A percentile compares a stretch with the other conserved stretches of the same genome.
Conservation (phyloP, 2,797 vertebrate genomes). For the Syndactyla subalaris region DNA sequence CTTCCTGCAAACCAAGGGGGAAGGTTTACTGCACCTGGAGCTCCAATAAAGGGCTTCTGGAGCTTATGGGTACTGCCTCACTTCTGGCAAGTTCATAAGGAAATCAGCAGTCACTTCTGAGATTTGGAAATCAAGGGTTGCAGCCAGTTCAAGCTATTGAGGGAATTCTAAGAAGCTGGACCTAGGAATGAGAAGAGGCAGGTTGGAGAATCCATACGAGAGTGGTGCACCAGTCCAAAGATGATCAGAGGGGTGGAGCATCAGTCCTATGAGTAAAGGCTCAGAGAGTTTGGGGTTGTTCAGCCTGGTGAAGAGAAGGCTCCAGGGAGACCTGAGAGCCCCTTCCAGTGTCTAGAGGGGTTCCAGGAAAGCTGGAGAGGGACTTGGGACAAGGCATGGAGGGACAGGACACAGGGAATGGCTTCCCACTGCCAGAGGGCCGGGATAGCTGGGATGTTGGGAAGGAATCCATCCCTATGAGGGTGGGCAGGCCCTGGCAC, state of each 20-base stretch:
- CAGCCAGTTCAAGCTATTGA: not conserved
- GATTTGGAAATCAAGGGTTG: rapidly evolving
- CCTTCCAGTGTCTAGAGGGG: not conserved
- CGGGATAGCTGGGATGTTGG: rapidly evolving
- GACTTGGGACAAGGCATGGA: not conserved
- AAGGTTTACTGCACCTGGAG: not conserved
- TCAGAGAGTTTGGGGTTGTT: not conserved
- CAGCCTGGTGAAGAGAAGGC: not conserved
- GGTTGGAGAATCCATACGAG: rapidly evolving
- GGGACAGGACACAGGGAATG: rapidly evolving
- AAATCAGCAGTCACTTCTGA: not conserved
- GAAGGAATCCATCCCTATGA: rapidly evolving
- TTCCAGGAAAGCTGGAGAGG: not conserved
- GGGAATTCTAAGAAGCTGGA: not conserved
- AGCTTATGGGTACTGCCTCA: not conserved
- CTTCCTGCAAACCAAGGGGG: not conserved
- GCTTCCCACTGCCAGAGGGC: rapidly evolving
- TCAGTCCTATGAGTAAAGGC: not conserved
- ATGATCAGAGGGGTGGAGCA: not conserved
- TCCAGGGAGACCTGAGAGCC: not conserved
- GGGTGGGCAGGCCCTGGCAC: rapidly evolving
- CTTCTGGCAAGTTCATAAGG: not conserved
- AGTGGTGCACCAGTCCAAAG: not conserved
- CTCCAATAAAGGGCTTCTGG: not conserved
- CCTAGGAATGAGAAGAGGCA: not conserved